These are phyloP conservation scores for Erannis defoliaria DNA, from an alignment of 2,888 invertebrate genomes.

Conservation along the genomic window DNA sequence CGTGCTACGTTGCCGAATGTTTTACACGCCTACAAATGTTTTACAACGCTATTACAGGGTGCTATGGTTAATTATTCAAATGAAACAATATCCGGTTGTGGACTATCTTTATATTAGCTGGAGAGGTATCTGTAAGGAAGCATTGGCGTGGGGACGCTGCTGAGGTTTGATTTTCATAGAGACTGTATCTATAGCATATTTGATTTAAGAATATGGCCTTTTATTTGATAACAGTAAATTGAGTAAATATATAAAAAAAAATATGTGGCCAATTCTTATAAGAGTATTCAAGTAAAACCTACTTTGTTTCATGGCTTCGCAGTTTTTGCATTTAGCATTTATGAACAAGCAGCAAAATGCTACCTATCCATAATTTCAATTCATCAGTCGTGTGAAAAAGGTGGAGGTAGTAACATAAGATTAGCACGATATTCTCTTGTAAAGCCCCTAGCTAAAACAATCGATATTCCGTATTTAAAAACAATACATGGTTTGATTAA, in stretches of 20 bases:
- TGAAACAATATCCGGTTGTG: no score
- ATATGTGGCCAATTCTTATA: background rate
- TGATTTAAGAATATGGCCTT: no score
- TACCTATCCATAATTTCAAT: background rate
- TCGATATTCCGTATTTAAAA: conserved; percentile 8
- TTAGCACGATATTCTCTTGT: background rate
- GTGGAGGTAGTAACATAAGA: background rate
- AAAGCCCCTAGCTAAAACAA: conserved; percentile 9
- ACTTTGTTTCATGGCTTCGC: background rate
- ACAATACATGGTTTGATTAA: conserved; percentile 9
- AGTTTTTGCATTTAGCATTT: no score
- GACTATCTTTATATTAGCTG: no score
- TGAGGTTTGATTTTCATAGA: no score
- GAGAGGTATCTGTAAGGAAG: no score
- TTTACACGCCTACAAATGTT: no score
- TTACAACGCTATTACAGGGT: no score
- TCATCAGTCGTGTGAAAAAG: background rate
- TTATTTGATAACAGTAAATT: background rate
- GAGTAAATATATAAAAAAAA: background rate
- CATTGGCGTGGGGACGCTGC: no score
- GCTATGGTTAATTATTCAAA: no score
- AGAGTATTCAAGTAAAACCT: background rate
- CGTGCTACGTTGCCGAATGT: no score
- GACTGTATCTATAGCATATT: no score
- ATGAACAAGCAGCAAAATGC: background rate